Percentiles rank a stretch among this genome's conserved stretches.
These are phyloP conservation scores for Aurelia aurita complex sp. Pacific DNA, from an alignment of 30 jellyfish, hydroid and myxozoan species.

Conservation along the genomic window DNA sequence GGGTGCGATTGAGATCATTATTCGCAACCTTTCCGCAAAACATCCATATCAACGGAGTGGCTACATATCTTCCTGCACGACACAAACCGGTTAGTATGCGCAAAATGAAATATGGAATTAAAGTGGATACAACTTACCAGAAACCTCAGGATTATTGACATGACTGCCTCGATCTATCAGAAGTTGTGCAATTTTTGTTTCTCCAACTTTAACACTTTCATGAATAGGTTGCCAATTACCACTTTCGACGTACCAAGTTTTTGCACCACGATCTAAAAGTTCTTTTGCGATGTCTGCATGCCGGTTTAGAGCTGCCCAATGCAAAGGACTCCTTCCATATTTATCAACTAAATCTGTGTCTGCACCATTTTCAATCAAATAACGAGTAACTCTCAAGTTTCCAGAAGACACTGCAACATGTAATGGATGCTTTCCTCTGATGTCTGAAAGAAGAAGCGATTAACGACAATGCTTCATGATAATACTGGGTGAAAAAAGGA, in stretches of 20 bases:
- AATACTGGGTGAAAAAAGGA: no score
- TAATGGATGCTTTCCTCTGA: constrained; percentile 69
- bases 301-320: constrained; percentile 78
- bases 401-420: constrained; percentile 68
- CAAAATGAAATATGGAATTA: neutral
- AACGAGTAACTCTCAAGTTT: constrained; percentile 34
- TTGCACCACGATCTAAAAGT: constrained; percentile 66
- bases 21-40: no score
- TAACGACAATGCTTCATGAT: no score
- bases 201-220: constrained; percentile 76
- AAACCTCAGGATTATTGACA: constrained; percentile 12
- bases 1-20: no score
- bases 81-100: no score
- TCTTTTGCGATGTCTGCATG: constrained; percentile 42
- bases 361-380: constrained; percentile 46
- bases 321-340: constrained; percentile 69
- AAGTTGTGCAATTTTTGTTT: constrained; percentile 26
- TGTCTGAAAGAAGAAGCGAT: constrained; percentile 26
- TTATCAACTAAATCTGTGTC: constrained; percentile 48
- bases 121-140: neutral
- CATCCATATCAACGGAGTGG: no score
- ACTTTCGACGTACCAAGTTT: constrained; percentile 28
- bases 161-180: constrained; percentile 54
- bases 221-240: constrained; percentile 88
- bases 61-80: no score